Conservation (phyloP, 2,113 vertebrate species). For the Fulmarus glacialis region DNA sequence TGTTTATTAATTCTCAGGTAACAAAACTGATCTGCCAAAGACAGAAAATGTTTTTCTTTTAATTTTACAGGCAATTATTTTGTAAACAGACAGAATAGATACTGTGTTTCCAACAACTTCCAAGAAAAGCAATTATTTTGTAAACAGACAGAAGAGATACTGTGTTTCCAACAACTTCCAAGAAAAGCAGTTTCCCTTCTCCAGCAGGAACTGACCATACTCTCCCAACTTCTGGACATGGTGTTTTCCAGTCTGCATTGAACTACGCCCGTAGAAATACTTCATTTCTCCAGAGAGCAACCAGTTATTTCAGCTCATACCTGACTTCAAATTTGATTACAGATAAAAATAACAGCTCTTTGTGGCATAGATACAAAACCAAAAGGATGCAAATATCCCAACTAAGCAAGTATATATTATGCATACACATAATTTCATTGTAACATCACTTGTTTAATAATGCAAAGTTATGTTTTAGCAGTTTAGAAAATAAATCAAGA, state of each 20-base stretch:
- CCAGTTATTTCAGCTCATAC: not conserved
- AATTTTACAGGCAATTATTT: not conserved
- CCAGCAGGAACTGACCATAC: not conserved
- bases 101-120: not conserved
- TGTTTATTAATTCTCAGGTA: not conserved
- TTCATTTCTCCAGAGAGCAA: not conserved
- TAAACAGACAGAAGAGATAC: not conserved
- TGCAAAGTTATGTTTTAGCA: not conserved
- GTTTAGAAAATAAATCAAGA: slow-evolving; percentile 5
- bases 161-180: not conserved
- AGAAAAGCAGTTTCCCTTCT: not conserved
- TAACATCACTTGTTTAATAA: not conserved
- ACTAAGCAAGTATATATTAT: not conserved
- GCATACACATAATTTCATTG: not conserved
- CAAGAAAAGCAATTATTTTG: not conserved
- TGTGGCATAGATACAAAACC: not conserved
- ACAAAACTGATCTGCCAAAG: not conserved
- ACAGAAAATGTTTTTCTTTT: not conserved
- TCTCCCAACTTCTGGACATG: not conserved
- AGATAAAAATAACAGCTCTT: not conserved
- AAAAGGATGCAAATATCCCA: not conserved
- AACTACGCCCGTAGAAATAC: not conserved
- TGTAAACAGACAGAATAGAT: not conserved
- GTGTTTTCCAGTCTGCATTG: not conserved
- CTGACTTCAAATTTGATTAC: not conserved